phyloP scores from a whole-genome alignment of 1,140 invertebrate genomes.

The Aporrectodea caliginosa region DNA sequence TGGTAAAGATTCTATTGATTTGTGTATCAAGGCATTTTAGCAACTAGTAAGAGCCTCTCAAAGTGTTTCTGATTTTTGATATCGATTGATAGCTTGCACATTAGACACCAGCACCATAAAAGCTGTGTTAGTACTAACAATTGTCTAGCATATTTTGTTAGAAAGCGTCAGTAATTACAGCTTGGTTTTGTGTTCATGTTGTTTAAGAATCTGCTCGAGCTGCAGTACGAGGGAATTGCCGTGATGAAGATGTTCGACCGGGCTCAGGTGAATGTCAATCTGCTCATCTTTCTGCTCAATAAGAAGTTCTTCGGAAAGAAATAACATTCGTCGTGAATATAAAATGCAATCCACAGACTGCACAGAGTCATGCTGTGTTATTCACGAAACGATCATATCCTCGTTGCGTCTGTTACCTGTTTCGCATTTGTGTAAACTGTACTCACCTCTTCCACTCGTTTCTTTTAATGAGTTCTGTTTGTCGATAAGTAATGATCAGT shows the following conservation, averaged over 20 bases:
- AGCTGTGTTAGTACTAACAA: too few species aligned
- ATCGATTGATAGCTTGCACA: too few species aligned
- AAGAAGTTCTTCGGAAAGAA: slow-evolving; percentile 71
- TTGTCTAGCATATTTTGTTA: too few species aligned
- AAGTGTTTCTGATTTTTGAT: too few species aligned
- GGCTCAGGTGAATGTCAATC: slow-evolving; percentile 74
- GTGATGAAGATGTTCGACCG: slow-evolving; percentile 77
- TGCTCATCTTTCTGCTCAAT: slow-evolving; percentile 71
- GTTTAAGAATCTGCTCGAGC: slow-evolving; percentile 67
- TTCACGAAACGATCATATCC: background rate
- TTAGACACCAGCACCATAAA: too few species aligned
- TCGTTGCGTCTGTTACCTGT: background rate
- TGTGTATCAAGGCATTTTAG: too few species aligned
- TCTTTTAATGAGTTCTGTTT: background rate
- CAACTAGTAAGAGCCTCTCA: too few species aligned
- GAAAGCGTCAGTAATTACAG: background rate
- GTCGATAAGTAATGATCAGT: background rate
- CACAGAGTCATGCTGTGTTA: background rate
- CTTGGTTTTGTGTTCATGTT: slow-evolving; percentile 8
- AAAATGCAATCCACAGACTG: background rate
- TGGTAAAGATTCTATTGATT: too few species aligned
- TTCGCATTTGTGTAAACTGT: background rate
- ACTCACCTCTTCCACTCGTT: background rate
- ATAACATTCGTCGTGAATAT: slow-evolving; percentile 7
- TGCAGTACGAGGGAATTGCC: slow-evolving; percentile 73